These are phyloP conservation scores for Listronotus oregonensis DNA, from an alignment of 1,140 invertebrate species.

Conservation along the genomic window DNA sequence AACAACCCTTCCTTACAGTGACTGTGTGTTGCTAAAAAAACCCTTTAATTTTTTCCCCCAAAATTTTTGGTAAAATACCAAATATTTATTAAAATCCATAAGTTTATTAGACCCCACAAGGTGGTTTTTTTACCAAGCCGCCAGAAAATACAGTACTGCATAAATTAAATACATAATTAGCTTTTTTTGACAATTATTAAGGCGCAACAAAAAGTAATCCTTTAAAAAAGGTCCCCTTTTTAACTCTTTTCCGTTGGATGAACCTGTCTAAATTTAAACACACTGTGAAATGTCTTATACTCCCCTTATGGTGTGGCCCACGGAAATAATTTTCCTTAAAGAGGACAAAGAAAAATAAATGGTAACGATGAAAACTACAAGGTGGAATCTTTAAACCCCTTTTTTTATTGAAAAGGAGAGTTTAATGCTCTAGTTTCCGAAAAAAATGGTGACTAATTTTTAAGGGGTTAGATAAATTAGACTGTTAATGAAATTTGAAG, in stretches of 20 bases:
- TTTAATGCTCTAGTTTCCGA: too few relatives aligned
- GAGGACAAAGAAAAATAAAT: not conserved
- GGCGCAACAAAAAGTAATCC: not conserved
- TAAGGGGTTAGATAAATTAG: too few relatives aligned
- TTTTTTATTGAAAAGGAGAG: too few relatives aligned
- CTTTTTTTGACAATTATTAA: not conserved
- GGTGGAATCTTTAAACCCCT: too few relatives aligned
- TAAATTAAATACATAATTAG: constrained; percentile 3
- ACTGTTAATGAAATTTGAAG: not conserved
- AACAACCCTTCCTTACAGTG: too few relatives aligned
- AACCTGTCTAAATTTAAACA: constrained; percentile 9
- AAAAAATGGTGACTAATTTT: too few relatives aligned
- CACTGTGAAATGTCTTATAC: not conserved
- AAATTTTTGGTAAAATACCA: too few relatives aligned
- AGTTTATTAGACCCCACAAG: not conserved
- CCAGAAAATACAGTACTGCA: not conserved
- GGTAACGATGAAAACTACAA: constrained; percentile 5
- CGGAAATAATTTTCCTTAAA: constrained; percentile 1
- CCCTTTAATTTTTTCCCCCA: too few relatives aligned
- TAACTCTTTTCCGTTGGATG: constrained; percentile 6
- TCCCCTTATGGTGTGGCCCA: not conserved
- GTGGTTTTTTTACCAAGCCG: not conserved
- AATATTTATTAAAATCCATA: too few relatives aligned
- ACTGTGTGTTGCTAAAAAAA: too few relatives aligned
- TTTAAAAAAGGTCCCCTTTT: constrained; percentile 1